Evolutionary conservation across 1,140 invertebrate genomes (phyloP), one percentile per base, ranked within the genome.

Genomic region (Stegodyphus dumicola): DNA sequence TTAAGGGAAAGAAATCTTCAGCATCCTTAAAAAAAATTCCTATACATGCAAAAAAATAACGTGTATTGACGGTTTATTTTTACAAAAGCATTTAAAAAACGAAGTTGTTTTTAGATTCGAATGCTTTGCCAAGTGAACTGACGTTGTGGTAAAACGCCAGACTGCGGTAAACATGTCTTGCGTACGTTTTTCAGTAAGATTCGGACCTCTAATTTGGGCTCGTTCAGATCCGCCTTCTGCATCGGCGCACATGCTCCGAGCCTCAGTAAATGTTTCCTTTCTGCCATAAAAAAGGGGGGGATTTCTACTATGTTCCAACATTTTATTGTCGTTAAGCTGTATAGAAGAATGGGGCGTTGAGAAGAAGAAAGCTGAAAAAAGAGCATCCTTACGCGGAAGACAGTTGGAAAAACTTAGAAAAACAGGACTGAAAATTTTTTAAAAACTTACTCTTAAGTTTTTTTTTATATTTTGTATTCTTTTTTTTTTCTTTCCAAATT

Each of bases 51-150:
- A 85, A 85, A n/a, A 85, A 85, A 85, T 76, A 85, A 76, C 81
- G 56, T 77, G 81, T 85, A 85, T 85, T 85, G 81, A 85, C 81
- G 74, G 81, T 85, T 85, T 85, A 85, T 85, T 85, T 85, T 77
- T 33, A n/a, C 52, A 66, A 70, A 66, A 71, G 65, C 3, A 9
- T 9, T 65, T 77, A 11, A 77, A 77, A 85, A 84, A 85, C 53
- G 33, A 52, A 56, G 65, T 74, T 74, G 81, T 76, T 85, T 76
- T 85, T 69, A 56, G 71, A 85, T 69, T 69, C 74, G 66, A 11
- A 69, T 69, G 81, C 51, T 18, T 85, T 53, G 73, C 54, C 53
- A 69, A 69, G 60, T 17, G 33, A 67, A 48, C 54, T 71, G n/a
- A 33, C 48, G 66, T 69, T 7, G 48, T 49, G 78, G 69, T 64